Evolutionary conservation across 2,888 invertebrate species (phyloP).

Genomic region (Latrodectus elegans): DNA sequence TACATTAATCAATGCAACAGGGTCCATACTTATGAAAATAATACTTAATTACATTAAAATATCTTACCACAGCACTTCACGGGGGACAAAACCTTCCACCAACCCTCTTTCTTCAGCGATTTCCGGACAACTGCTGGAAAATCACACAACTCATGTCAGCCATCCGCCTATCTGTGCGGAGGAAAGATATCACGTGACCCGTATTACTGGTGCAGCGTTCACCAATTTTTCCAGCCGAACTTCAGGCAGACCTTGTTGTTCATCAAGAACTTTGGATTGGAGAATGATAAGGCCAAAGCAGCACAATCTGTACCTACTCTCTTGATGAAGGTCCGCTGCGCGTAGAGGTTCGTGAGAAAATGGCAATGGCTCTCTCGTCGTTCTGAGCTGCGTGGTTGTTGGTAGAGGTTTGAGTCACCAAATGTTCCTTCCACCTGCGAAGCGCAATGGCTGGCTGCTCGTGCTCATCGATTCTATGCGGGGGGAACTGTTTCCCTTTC

Average conservation of each 20-base stretch:
- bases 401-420: constrained; percentile 17
- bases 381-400: constrained; percentile 15
- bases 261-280: background rate
- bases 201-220: constrained; percentile 45
- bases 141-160: constrained; percentile 10
- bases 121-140: constrained; percentile 48
- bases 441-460: constrained; percentile 57
- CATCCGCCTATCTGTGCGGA: constrained; percentile 61
- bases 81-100: background rate
- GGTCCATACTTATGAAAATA: background rate
- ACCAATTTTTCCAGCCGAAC: constrained; percentile 37
- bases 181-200: constrained; percentile 62
- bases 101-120: constrained; percentile 38
- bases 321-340: constrained; percentile 14
- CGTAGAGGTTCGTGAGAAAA: constrained; percentile 28
- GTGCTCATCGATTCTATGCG: constrained; percentile 54
- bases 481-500: constrained; percentile 22
- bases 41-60: background rate
- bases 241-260: constrained; percentile 8
- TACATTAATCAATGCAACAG: background rate
- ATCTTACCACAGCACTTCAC: constrained; percentile 10
- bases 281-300: background rate
- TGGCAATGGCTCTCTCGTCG: constrained; percentile 6
- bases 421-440: constrained; percentile 31
- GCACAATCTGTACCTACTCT: constrained; percentile 6